phyloP scores from a whole-genome alignment of 2,797 vertebrate genomes.

The Yasuhikotakia modesta region DNA sequence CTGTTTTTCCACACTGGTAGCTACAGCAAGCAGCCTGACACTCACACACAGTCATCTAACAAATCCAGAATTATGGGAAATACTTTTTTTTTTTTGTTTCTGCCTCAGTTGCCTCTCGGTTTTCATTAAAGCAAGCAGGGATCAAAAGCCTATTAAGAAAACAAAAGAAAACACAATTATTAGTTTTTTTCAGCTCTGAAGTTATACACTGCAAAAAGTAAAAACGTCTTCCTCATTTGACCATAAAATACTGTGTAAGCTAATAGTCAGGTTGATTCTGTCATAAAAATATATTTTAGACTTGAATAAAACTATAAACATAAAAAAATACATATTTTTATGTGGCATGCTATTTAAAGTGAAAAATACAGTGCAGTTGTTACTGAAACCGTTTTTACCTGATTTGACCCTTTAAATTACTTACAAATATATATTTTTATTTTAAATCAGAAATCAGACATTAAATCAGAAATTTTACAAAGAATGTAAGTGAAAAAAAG shows the following conservation, averaged over 20 bases:
- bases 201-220: constrained; percentile 4
- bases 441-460: too few relatives aligned
- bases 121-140: constrained; percentile 40
- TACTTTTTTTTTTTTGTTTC: constrained; percentile 37
- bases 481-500: too few relatives aligned
- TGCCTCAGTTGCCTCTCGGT: constrained; percentile 41
- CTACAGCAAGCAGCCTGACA: constrained; percentile 27
- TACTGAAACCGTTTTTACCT: not conserved
- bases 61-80: constrained; percentile 6
- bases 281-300: too few relatives aligned
- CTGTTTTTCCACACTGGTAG: constrained; percentile 49
- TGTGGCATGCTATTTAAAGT: not conserved
- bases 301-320: too few relatives aligned
- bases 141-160: constrained; percentile 10
- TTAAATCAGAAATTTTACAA: too few relatives aligned
- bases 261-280: too few relatives aligned
- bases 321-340: too few relatives aligned
- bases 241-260: too few relatives aligned
- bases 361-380: not conserved
- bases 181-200: constrained; percentile 36
- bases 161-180: constrained; percentile 40
- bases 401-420: not conserved
- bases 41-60: not conserved
- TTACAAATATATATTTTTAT: too few relatives aligned
- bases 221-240: too few relatives aligned